These are phyloP conservation scores for Disparrhopalites patrizii DNA, from an alignment of 2,888 invertebrate genomes.

Conservation along the genomic window DNA sequence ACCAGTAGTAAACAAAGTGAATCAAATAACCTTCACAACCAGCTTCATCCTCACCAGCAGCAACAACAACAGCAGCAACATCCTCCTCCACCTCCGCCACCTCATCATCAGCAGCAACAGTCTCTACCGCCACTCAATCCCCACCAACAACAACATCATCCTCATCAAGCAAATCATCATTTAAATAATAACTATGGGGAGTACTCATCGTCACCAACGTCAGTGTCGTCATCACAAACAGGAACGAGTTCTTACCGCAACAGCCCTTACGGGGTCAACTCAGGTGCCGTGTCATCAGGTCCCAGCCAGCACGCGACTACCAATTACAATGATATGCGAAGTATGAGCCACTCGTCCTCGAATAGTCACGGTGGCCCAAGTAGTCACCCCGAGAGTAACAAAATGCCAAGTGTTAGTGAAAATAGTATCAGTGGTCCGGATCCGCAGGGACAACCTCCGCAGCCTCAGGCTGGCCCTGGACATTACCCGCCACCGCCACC, in stretches of 20 bases:
- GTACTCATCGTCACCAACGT: not conserved
- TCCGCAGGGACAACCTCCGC: constrained; percentile 10
- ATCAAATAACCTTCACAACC: too few species aligned
- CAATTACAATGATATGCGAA: constrained; percentile 29
- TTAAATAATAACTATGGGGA: constrained; percentile 23
- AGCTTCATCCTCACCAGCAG: constrained; percentile 9
- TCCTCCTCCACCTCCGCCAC: too few species aligned
- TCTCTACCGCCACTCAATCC: too few species aligned
- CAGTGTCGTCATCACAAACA: too few species aligned
- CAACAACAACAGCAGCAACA: too few species aligned
- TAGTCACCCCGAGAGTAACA: constrained; percentile 14
- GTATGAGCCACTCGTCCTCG: constrained; percentile 29
- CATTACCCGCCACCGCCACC: constrained; percentile 29
- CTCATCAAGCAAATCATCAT: constrained; percentile 19
- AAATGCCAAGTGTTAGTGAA: constrained; percentile 33
- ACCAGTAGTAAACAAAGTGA: too few species aligned
- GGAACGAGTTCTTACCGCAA: constrained; percentile 7
- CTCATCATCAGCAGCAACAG: too few species aligned
- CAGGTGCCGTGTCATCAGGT: not conserved
- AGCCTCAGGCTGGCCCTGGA: constrained; percentile 31
- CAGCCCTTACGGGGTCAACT: constrained; percentile 10
- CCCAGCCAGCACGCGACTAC: constrained; percentile 24
- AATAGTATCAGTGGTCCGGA: constrained; percentile 30
- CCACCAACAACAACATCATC: constrained; percentile 21
- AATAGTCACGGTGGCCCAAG: constrained; percentile 18